Base-by-base conservation (phyloP, 2,888 invertebrate genomes). In the Geotrupes spiniger region DNA sequence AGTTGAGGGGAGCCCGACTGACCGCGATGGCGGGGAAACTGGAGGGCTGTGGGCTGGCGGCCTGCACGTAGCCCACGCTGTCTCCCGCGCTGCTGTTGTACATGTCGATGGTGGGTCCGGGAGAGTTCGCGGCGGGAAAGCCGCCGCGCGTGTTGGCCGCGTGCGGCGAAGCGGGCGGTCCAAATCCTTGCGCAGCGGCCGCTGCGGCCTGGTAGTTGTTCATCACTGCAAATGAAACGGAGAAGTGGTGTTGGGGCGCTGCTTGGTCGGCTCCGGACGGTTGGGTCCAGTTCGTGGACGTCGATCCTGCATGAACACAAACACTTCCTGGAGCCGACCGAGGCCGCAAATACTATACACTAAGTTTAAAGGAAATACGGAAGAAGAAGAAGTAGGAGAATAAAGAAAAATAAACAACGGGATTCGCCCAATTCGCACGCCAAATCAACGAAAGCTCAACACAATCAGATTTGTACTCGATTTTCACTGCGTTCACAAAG, bases 31-130 rank as follows among this genome's bases (percentile, higher is more conserved):
- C 88, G 70, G 93, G 92, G 78, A 94, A 94, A 69, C 92, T 92
- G 70, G 93, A 90, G 65, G 95, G 95, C 77, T 96, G 96, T 67
- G 96, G 95, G 78, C 93, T 94, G 65, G 95, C 92, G 65, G 95
- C 94, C 79, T 95, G 95, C 72, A 95, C 93, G 77, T 95, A 96
- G 72, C 93, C 92, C 63, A 79, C 77, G 71, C 88, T 89, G 71
- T 92, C 92, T 55, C 78, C 80, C 59, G 83, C 86, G 65, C 87
- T 91, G 67, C 91, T 89, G 76, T 87, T 90, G 80, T 94, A 94
- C 79, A 95, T 91, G 74, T 96, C 95, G 68, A 95, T 89, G 68
- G 87, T 83, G 65, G 93, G 85, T 63, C 93, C 85, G 50, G 95
- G 95, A 66, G 94, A 94, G 78, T 92, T 93, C 63, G 94, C 90